phyloP scores from a whole-genome alignment of 2,888 invertebrate species.

The Euplagia quadripunctaria region DNA sequence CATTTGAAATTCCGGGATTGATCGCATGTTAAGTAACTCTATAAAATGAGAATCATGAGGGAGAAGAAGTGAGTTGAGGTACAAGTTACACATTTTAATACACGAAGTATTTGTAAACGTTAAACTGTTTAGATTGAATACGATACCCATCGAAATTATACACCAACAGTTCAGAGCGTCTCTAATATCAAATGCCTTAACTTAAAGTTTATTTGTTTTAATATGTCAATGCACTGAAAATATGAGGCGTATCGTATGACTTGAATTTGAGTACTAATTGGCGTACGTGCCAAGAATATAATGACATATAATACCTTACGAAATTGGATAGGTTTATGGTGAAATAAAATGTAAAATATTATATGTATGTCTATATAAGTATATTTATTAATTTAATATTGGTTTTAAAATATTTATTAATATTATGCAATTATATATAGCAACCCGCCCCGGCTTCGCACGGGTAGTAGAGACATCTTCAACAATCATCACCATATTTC shows the following conservation, averaged over 20 bases:
- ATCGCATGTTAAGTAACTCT: too few species aligned
- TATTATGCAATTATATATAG: too few species aligned
- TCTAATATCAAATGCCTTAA: conserved; percentile 18
- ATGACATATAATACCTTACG: neutral
- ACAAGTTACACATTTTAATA: neutral
- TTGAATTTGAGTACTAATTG: conserved; percentile 1
- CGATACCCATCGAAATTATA: conserved; percentile 33
- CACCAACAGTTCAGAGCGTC: conserved; percentile 27
- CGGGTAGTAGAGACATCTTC: too few species aligned
- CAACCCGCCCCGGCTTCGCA: too few species aligned
- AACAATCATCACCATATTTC: too few species aligned
- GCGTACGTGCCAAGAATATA: neutral
- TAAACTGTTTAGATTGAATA: conserved; percentile 18
- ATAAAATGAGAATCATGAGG: too few species aligned
- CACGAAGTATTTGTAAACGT: conserved; percentile 16
- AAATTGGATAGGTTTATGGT: too few species aligned
- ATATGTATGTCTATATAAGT: too few species aligned
- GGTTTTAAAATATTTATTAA: too few species aligned
- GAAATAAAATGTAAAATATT: too few species aligned
- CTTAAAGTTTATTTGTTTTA: conserved; percentile 30
- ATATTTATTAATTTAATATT: too few species aligned
- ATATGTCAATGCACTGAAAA: conserved; percentile 25
- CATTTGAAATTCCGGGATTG: too few species aligned
- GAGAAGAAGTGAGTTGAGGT: neutral
- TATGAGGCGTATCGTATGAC: conserved; percentile 25